These are phyloP conservation scores for Halocaridina rubra DNA, from an alignment of 2,888 invertebrate genomes.

Conservation along the genomic window DNA sequence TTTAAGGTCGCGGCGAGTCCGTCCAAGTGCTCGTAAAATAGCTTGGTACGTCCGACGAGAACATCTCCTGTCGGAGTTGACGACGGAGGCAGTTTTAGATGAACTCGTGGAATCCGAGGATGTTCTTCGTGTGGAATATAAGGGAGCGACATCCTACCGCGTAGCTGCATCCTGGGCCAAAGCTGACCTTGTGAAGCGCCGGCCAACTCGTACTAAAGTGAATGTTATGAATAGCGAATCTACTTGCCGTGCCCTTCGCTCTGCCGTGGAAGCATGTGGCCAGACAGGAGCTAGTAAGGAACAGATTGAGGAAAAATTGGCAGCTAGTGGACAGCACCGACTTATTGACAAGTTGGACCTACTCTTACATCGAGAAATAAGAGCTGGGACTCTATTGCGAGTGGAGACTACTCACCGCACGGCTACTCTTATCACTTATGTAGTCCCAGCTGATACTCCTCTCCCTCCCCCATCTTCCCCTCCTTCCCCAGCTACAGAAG, in stretches of 20 bases:
- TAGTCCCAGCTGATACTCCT: slow-evolving; percentile 42
- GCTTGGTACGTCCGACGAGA: slow-evolving; percentile 61
- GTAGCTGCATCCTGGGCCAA: slow-evolving; percentile 49
- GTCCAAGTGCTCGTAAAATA: slow-evolving; percentile 61
- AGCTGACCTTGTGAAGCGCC: slow-evolving; percentile 27
- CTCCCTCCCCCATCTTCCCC: slow-evolving; percentile 35
- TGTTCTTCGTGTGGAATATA: slow-evolving; percentile 58
- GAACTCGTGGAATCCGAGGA: slow-evolving; percentile 57
- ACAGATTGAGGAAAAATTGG: slow-evolving; percentile 46
- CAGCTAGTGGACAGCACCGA: slow-evolving; percentile 16
- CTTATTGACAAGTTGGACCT: slow-evolving; percentile 48
- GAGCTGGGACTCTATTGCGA: slow-evolving; percentile 50
- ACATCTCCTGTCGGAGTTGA: slow-evolving; percentile 54
- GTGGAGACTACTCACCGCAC: slow-evolving; percentile 53
- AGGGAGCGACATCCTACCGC: slow-evolving; percentile 60
- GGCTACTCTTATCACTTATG: slow-evolving; percentile 49
- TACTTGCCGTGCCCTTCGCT: slow-evolving; percentile 47
- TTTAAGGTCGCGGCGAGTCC: slow-evolving; percentile 59
- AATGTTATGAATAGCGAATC: slow-evolving; percentile 61
- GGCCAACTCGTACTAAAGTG: slow-evolving; percentile 52
- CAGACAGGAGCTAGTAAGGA: slow-evolving; percentile 48
- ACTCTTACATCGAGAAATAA: slow-evolving; percentile 49
- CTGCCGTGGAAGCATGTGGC: slow-evolving; percentile 50
- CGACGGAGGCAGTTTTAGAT: slow-evolving; percentile 58
- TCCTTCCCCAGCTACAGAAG: slow-evolving; percentile 17